These are phyloP conservation scores for Mallotus villosus DNA, from an alignment of 2,797 vertebrate species.

Conservation along the genomic window DNA sequence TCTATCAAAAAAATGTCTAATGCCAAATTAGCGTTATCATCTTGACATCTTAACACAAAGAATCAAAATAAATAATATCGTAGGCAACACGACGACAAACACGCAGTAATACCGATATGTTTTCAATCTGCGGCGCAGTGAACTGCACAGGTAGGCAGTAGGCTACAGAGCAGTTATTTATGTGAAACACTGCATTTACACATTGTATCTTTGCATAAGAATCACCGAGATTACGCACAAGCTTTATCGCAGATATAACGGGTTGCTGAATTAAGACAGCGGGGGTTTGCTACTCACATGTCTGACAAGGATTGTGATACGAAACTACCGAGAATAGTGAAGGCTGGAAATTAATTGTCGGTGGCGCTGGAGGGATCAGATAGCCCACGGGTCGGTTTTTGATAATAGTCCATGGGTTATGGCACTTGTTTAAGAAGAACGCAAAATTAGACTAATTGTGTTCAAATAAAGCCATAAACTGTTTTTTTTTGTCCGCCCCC, in stretches of 20 bases:
- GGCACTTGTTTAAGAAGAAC: slow-evolving; percentile 51
- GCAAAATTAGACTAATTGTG: slow-evolving; percentile 51
- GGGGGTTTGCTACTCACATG: slow-evolving; percentile 81
- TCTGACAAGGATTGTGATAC: slow-evolving; percentile 70
- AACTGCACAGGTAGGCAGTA: slow-evolving; percentile 1
- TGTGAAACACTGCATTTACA: slow-evolving; percentile 41
- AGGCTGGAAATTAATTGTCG: slow-evolving; percentile 57
- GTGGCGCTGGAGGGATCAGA: slow-evolving; percentile 46
- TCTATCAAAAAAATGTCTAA: background rate
- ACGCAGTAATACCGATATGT: background rate
- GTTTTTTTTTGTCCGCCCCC: slow-evolving; percentile 64
- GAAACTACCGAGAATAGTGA: slow-evolving; percentile 51
- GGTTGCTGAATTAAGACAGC: slow-evolving; percentile 56
- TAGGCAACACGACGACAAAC: background rate
- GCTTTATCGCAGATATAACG: slow-evolving; percentile 41
- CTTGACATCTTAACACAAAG: background rate
- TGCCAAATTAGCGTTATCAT: background rate
- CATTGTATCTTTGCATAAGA: slow-evolving; percentile 36
- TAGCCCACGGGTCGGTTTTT: slow-evolving; percentile 26
- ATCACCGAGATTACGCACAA: slow-evolving; percentile 37
- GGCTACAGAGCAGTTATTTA: background rate
- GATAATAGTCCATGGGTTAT: slow-evolving; percentile 46
- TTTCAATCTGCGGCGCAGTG: slow-evolving; percentile 1
- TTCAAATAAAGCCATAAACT: slow-evolving; percentile 60
- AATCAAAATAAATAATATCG: background rate